Conservation (phyloP, 2,888 invertebrate genomes). For the Eucera pruinosa region DNA sequence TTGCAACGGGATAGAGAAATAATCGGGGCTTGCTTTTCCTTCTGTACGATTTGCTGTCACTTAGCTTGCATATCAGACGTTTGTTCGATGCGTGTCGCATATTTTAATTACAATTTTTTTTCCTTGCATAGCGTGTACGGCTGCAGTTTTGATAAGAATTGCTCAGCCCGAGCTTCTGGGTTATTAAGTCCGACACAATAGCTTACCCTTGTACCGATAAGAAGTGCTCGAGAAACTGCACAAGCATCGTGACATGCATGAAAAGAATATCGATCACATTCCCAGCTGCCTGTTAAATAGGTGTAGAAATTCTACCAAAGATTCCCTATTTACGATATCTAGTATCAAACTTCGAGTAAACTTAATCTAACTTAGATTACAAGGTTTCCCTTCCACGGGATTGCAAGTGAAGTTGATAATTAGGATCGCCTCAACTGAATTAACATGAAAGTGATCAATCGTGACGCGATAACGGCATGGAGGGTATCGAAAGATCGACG, state of each 20-base stretch:
- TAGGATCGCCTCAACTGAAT: neutral
- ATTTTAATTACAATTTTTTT: neutral
- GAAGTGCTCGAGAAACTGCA: constrained; percentile 18
- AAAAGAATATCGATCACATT: constrained; percentile 21
- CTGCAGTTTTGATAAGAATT: constrained; percentile 19
- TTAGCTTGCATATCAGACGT: neutral
- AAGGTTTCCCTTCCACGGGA: too few species aligned
- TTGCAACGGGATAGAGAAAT: neutral
- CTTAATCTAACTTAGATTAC: too few species aligned
- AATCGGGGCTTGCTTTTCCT: neutral
- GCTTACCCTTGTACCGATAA: neutral
- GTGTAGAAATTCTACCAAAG: neutral
- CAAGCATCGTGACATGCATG: constrained; percentile 12
- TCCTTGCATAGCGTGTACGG: constrained; percentile 1
- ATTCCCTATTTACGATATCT: neutral
- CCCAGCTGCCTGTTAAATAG: neutral
- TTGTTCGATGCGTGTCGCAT: neutral
- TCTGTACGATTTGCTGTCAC: neutral
- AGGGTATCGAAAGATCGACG: neutral
- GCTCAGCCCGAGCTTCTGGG: neutral
- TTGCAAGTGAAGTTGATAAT: neutral
- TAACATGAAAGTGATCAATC: neutral
- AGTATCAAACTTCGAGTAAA: too few species aligned
- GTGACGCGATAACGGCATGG: neutral
- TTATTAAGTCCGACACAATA: constrained; percentile 17